Evolutionary conservation across 2,113 vertebrate species (phyloP).

Genomic region (Procavia capensis): DNA sequence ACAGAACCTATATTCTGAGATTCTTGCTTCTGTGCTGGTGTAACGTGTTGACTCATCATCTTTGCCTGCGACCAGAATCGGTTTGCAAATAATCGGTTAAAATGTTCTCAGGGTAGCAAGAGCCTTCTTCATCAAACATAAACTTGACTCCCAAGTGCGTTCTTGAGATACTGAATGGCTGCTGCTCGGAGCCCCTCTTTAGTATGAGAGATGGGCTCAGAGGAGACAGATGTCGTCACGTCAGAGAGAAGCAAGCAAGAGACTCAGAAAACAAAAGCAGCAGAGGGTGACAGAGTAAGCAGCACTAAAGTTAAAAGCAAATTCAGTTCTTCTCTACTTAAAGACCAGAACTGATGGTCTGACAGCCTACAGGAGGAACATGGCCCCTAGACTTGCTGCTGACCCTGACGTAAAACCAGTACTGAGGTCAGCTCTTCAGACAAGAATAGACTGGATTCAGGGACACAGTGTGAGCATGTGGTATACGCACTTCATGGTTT

Average conservation of each 20-base stretch:
- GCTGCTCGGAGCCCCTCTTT: neutral
- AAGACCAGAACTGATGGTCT: too few species aligned
- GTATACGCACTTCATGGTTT: too few species aligned
- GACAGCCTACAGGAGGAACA: too few species aligned
- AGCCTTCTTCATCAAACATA: neutral
- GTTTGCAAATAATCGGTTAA: neutral
- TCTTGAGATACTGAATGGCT: neutral
- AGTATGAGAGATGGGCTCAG: neutral
- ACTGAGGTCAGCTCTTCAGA: too few species aligned
- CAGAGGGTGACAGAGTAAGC: fast-evolving
- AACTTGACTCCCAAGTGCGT: neutral
- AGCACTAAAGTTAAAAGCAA: constrained; percentile 38
- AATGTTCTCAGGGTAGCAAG: neutral
- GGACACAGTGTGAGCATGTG: too few species aligned
- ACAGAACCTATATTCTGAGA: neutral
- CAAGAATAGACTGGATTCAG: too few species aligned
- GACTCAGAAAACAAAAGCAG: neutral
- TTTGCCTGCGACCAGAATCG: neutral
- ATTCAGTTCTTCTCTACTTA: neutral
- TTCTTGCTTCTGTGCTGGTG: neutral
- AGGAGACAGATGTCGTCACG: neutral
- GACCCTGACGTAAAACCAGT: too few species aligned
- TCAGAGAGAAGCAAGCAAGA: neutral
- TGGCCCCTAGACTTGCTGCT: too few species aligned
- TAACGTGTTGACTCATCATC: neutral